These are phyloP conservation scores for Tragelaphus imberbis DNA, from an alignment of 2,113 vertebrate species.

Conservation along the genomic window DNA sequence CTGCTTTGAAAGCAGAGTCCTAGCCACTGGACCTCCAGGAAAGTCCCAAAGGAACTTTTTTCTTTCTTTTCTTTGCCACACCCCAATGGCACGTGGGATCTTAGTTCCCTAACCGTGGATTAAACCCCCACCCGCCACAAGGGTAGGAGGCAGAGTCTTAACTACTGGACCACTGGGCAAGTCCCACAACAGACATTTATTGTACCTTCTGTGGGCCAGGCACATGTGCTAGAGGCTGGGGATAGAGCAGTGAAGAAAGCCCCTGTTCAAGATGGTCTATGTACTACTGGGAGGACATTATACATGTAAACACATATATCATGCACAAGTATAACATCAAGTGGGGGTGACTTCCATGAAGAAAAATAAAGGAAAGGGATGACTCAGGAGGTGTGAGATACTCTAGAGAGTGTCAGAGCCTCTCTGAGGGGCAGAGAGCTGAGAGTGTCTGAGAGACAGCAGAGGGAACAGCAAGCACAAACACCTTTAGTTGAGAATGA, in stretches of 20 bases:
- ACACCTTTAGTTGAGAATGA: neutral
- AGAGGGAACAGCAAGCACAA: neutral
- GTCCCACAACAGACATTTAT: neutral
- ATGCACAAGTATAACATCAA: neutral
- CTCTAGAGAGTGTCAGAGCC: neutral
- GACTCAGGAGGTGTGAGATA: neutral
- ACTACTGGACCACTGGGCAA: neutral
- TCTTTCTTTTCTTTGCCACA: neutral
- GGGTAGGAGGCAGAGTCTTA: neutral
- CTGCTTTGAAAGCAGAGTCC: neutral
- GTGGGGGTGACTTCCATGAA: neutral
- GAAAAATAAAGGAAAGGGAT: neutral
- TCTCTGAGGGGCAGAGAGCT: neutral
- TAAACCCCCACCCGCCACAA: fast-evolving
- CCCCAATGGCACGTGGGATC: neutral
- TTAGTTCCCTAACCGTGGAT: neutral
- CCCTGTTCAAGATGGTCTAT: neutral
- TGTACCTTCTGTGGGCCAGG: neutral
- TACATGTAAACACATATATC: neutral
- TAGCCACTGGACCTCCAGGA: neutral
- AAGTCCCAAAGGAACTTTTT: neutral
- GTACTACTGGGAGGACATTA: neutral
- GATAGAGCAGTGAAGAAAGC: neutral
- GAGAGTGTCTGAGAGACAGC: neutral
- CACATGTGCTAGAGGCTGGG: neutral